phyloP scores from a whole-genome alignment of 2,888 invertebrate species.

The Pandemis cinnamomeana region DNA sequence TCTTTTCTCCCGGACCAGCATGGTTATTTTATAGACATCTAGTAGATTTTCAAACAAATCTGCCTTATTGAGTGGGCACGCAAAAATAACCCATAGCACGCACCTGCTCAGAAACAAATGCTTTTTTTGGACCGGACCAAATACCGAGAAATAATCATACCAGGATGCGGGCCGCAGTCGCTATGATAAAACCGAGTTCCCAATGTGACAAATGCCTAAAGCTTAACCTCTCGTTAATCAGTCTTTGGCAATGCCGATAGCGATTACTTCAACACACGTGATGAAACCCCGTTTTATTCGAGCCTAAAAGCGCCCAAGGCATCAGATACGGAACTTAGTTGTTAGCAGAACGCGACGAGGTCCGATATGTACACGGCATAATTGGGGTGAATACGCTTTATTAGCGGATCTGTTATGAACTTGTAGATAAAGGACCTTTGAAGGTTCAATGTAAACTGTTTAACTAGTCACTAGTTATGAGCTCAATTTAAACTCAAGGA shows the following conservation, averaged over 20 bases:
- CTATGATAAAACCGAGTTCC: neutral
- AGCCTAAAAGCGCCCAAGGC: conserved; percentile 55
- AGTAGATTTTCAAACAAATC: no score
- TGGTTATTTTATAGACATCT: no score
- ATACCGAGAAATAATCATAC: neutral
- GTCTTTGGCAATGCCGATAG: conserved; percentile 7
- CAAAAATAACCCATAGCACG: no score
- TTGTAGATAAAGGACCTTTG: conserved; percentile 65
- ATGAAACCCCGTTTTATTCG: conserved; percentile 44
- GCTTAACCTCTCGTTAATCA: neutral
- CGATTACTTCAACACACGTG: conserved; percentile 38
- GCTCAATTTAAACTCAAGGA: conserved; percentile 50
- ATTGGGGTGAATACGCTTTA: conserved; percentile 67
- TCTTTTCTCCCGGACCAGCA: no score
- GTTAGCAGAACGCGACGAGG: conserved; percentile 51
- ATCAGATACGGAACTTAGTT: conserved; percentile 60
- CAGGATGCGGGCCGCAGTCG: neutral
- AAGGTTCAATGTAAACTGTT: conserved; percentile 61
- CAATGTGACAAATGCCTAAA: neutral
- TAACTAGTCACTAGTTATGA: conserved; percentile 61
- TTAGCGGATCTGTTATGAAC: conserved; percentile 64
- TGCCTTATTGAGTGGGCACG: no score
- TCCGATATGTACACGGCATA: conserved; percentile 49
- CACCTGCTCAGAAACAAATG: no score
- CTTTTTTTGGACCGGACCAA: neutral